Percentiles rank a stretch among this genome's conserved stretches.
Conservation (phyloP, 2,113 vertebrate species). For the Ovibos moschatus region DNA sequence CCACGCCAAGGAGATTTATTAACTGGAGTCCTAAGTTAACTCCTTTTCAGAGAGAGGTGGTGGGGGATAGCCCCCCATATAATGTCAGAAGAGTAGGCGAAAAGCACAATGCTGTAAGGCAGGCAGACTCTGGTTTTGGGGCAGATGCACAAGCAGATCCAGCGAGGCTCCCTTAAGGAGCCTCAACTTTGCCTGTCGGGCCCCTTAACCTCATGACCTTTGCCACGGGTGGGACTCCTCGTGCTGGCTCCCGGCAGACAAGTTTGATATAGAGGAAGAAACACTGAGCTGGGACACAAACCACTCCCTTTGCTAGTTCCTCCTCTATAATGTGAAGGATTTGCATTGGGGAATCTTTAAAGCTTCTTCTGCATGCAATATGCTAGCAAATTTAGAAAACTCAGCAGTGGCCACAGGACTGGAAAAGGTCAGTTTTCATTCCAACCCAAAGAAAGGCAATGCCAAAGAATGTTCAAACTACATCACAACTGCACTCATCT, state of each 20-base stretch:
- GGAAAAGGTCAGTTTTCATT: background rate
- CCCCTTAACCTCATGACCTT: too few species aligned
- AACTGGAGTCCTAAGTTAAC: too few species aligned
- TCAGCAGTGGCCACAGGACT: background rate
- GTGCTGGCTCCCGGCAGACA: background rate
- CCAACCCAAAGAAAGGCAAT: background rate
- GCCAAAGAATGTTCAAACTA: background rate
- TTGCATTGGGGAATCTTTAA: background rate
- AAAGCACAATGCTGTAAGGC: too few species aligned
- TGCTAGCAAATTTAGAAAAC: background rate
- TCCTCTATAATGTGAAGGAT: background rate
- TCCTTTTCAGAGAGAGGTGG: too few species aligned
- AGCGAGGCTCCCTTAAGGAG: too few species aligned
- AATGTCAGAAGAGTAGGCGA: too few species aligned
- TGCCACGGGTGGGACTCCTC: too few species aligned
- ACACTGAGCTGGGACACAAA: background rate
- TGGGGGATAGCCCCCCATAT: too few species aligned
- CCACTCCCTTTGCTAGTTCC: background rate
- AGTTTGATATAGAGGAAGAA: background rate
- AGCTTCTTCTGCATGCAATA: background rate
- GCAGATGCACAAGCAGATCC: too few species aligned
- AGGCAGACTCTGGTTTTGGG: too few species aligned
- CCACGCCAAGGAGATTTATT: too few species aligned
- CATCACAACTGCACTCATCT: background rate
- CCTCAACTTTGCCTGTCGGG: too few species aligned